Percentiles rank a stretch among this genome's conserved stretches.
Evolutionary conservation across 53 echinoderm and acorn worm genomes (phyloP).

Genomic region (Pentamera pediparva): DNA sequence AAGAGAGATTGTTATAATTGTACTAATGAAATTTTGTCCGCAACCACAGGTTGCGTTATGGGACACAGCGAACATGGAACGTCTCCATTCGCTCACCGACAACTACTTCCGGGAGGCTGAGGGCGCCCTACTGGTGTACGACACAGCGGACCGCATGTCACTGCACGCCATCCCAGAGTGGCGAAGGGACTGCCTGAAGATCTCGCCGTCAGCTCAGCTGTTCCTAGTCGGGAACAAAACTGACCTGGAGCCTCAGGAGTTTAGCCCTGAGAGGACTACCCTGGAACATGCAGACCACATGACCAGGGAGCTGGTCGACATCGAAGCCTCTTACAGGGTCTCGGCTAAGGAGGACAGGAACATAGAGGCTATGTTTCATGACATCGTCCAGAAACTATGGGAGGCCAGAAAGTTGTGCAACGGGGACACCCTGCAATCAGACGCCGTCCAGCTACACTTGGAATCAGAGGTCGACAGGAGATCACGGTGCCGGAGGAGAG

Average conservation of each 20-base stretch:
- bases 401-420: slow-evolving; percentile 34
- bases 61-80: slow-evolving; percentile 97
- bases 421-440: slow-evolving; percentile 8
- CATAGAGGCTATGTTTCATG: slow-evolving; percentile 78
- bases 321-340: slow-evolving; percentile 50
- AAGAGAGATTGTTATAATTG: too few relatives aligned
- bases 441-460: not conserved
- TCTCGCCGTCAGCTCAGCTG: slow-evolving; percentile 38
- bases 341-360: slow-evolving; percentile 73
- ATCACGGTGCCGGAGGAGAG: not conserved
- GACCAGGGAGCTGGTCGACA: slow-evolving; percentile 45
- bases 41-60: slow-evolving; percentile 86
- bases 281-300: slow-evolving; percentile 69
- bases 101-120: slow-evolving; percentile 78
- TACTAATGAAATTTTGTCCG: too few relatives aligned
- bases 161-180: slow-evolving; percentile 63
- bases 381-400: slow-evolving; percentile 74
- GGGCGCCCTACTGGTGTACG: slow-evolving; percentile 80
- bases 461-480: not conserved
- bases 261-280: slow-evolving; percentile 57
- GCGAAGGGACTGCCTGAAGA: slow-evolving; percentile 51
- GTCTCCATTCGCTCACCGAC: slow-evolving; percentile 82
- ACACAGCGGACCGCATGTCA: slow-evolving; percentile 61
- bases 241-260: slow-evolving; percentile 51
- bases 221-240: slow-evolving; percentile 87